Conservation (phyloP, 2,797 vertebrate genomes). For the Danio kyathit region DNA sequence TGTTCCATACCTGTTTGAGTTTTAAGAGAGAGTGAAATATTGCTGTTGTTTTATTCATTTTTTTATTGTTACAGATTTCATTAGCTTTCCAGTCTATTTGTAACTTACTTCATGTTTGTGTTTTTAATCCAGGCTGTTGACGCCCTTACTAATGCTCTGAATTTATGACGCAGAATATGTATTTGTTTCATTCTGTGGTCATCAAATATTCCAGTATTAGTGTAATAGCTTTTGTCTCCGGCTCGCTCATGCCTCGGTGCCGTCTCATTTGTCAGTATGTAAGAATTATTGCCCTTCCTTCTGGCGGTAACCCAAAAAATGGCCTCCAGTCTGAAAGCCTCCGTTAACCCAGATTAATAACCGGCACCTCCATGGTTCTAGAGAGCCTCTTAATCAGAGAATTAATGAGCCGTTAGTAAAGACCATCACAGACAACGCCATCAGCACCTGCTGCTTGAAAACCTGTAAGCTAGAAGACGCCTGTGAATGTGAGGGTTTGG, state of each 20-base stretch:
- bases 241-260: constrained; percentile 48
- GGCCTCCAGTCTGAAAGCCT: constrained; percentile 54
- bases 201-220: constrained; percentile 59
- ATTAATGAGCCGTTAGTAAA: constrained; percentile 76
- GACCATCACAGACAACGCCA: constrained; percentile 62
- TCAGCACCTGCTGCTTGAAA: constrained; percentile 66
- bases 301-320: constrained; percentile 57
- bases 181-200: constrained; percentile 21
- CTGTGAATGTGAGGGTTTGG: neutral
- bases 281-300: constrained; percentile 69
- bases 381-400: constrained; percentile 71
- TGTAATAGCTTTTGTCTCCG: constrained; percentile 67
- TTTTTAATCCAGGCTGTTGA: constrained; percentile 13
- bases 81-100: constrained; percentile 1
- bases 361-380: constrained; percentile 60
- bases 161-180: constrained; percentile 34
- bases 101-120: constrained; percentile 3
- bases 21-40: no score
- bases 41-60: neutral
- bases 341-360: constrained; percentile 75
- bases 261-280: constrained; percentile 73
- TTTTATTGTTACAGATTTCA: neutral
- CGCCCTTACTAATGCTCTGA: neutral
- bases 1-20: neutral
- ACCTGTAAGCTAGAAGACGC: constrained; percentile 14